phyloP scores from a whole-genome alignment of 2,797 vertebrate genomes.

The Benthosema pterotum region DNA sequence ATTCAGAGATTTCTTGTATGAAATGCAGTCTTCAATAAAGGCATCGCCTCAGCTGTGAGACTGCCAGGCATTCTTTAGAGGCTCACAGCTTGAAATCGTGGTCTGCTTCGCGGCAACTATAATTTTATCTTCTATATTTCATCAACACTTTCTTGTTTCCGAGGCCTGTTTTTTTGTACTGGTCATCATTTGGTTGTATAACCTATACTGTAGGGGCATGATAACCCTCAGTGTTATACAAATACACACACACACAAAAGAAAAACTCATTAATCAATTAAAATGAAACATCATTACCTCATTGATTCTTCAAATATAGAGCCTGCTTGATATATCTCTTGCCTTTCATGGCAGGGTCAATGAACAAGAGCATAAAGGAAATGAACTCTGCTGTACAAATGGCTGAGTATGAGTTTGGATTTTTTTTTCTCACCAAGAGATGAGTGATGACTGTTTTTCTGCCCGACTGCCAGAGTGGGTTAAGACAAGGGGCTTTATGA shows the following conservation, averaged over 20 bases:
- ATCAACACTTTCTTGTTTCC: neutral
- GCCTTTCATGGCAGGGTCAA: constrained; percentile 55
- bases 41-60: constrained; percentile 7
- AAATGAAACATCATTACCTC: constrained; percentile 52
- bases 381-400: constrained; percentile 54
- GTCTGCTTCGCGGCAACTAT: neutral
- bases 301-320: constrained; percentile 58
- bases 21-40: neutral
- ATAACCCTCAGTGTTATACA: no score
- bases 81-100: constrained; percentile 4
- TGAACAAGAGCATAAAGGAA: constrained; percentile 48
- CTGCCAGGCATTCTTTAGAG: neutral
- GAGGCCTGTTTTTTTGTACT: neutral
- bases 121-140: no score
- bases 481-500: constrained; percentile 79
- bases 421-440: constrained; percentile 45
- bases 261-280: constrained; percentile 52
- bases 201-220: no score
- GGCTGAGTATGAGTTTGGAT: constrained; percentile 50
- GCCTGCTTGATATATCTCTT: constrained; percentile 52
- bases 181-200: neutral
- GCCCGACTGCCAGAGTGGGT: constrained; percentile 75
- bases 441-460: constrained; percentile 75
- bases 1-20: constrained; percentile 26
- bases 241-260: neutral